These are phyloP conservation scores for Hydraecia micacea DNA, from an alignment of 2,888 invertebrate species.

Conservation along the genomic window DNA sequence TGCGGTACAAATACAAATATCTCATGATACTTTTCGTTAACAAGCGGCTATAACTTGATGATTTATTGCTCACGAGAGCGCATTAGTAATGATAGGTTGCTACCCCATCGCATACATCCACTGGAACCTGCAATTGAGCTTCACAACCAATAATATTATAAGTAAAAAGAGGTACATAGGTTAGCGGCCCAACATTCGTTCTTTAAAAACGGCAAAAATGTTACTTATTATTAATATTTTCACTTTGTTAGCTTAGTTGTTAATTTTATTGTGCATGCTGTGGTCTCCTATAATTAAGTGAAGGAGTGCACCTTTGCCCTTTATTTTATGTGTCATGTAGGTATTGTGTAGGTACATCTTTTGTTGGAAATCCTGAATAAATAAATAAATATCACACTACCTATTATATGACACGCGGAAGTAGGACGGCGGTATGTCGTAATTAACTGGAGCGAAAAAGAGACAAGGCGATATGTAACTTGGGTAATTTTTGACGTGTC, in stretches of 20 bases:
- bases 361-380: too few relatives aligned
- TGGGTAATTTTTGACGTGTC: not conserved
- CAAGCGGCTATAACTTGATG: slow-evolving; percentile 52
- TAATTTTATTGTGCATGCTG: too few relatives aligned
- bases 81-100: slow-evolving; percentile 61
- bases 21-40: slow-evolving; percentile 47
- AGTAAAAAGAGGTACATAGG: not conserved
- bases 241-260: too few relatives aligned
- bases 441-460: not conserved
- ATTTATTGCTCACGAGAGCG: slow-evolving; percentile 63
- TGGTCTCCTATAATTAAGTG: too few relatives aligned
- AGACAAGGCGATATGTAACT: not conserved
- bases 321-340: too few relatives aligned
- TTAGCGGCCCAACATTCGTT: not conserved
- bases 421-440: not conserved
- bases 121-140: slow-evolving; percentile 51
- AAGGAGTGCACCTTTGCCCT: too few relatives aligned
- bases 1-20: slow-evolving; percentile 43
- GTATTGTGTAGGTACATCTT: too few relatives aligned
- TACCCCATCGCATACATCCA: slow-evolving; percentile 48
- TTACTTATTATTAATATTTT: too few relatives aligned
- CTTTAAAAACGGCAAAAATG: not conserved
- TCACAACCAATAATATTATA: not conserved
- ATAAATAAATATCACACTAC: not conserved
- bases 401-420: not conserved